Evolutionary conservation across 2,797 vertebrate genomes (phyloP).

Genomic region (Microchirus variegatus): DNA sequence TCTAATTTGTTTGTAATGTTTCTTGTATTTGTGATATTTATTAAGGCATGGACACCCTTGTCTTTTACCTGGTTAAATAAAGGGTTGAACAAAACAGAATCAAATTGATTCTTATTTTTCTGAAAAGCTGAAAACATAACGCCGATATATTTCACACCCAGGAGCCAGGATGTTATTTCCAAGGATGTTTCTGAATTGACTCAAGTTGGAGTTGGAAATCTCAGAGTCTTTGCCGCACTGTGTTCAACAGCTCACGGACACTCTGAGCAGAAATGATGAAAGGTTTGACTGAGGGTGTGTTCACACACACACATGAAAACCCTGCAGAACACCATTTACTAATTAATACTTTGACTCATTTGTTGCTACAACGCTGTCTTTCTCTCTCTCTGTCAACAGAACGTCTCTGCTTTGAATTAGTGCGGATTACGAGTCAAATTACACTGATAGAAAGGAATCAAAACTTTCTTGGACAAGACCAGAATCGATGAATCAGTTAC

Average conservation of each 20-base stretch:
- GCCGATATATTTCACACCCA: background rate
- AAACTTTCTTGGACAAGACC: slow-evolving; percentile 28
- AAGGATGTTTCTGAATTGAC: background rate
- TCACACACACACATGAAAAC: too few species aligned
- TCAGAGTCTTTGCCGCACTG: too few species aligned
- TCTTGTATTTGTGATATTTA: too few species aligned
- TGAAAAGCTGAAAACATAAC: background rate
- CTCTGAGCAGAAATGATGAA: too few species aligned
- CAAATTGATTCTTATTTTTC: too few species aligned
- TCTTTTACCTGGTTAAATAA: too few species aligned
- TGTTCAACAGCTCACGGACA: too few species aligned
- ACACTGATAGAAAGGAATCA: slow-evolving; percentile 31
- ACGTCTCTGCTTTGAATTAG: slow-evolving; percentile 32
- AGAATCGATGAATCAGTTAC: slow-evolving; percentile 46
- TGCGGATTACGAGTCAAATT: slow-evolving; percentile 36
- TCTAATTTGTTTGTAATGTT: too few species aligned
- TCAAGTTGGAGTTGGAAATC: background rate
- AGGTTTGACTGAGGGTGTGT: too few species aligned
- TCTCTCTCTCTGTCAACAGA: slow-evolving; percentile 18
- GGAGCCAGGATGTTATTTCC: background rate
- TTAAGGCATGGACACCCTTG: too few species aligned
- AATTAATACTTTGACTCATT: slow-evolving; percentile 35
- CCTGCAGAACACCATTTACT: background rate
- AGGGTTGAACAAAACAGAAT: too few species aligned
- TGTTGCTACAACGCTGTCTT: slow-evolving; percentile 27